Conservation (phyloP, 1,140 invertebrate genomes). For the Lordiphosa collinella region DNA sequence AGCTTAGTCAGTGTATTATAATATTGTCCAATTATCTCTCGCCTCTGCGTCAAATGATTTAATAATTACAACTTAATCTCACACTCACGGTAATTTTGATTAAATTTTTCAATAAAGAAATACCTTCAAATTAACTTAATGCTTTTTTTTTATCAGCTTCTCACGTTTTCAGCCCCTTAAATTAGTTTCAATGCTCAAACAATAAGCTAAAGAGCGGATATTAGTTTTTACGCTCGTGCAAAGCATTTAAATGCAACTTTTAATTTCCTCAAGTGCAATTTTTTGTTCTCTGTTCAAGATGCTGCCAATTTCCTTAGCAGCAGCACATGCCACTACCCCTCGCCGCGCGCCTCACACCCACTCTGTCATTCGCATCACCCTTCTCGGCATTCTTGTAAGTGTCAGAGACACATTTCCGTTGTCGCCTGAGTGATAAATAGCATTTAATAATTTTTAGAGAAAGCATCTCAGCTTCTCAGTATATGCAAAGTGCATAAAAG, state of each 20-base stretch:
- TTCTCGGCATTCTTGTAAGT: slow-evolving; percentile 33
- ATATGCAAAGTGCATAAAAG: slow-evolving; percentile 6
- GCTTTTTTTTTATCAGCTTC: background rate
- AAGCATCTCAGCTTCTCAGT: slow-evolving; percentile 8
- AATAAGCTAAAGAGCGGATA: slow-evolving; percentile 49
- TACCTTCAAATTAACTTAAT: background rate
- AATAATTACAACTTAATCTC: no score
- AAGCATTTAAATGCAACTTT: slow-evolving; percentile 67
- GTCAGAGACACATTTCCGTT: slow-evolving; percentile 55
- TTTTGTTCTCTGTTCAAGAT: slow-evolving; percentile 21
- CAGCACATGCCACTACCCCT: slow-evolving; percentile 35
- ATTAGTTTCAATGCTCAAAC: slow-evolving; percentile 13
- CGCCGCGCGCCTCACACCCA: background rate
- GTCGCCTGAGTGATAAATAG: slow-evolving; percentile 58
- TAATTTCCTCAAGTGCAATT: slow-evolving; percentile 67
- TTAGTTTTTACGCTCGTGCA: slow-evolving; percentile 70
- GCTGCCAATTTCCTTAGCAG: slow-evolving; percentile 59
- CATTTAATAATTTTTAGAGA: slow-evolving; percentile 50
- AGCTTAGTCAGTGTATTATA: no score
- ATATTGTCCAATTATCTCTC: no score
- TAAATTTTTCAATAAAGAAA: no score
- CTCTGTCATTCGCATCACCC: background rate
- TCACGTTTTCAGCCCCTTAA: background rate
- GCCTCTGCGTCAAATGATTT: no score
- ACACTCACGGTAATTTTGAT: no score